phyloP scores from a whole-genome alignment of 1,140 invertebrate genomes.

The Bombus ignitus region DNA sequence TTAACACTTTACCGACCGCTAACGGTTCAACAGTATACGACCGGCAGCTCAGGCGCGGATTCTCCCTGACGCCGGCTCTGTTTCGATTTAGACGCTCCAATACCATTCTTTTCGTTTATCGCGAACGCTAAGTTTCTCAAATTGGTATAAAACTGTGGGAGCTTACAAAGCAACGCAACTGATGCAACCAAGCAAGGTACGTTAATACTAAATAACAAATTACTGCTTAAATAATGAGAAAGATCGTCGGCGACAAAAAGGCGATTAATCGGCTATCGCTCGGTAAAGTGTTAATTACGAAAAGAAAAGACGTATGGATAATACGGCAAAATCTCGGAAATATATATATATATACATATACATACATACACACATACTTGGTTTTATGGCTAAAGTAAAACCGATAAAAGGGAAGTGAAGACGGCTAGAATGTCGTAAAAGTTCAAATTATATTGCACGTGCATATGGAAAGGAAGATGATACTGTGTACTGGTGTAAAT shows the following conservation, averaged over 20 bases:
- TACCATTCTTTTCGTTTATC: too few relatives aligned
- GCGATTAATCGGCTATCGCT: accelerated
- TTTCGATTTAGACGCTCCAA: too few relatives aligned
- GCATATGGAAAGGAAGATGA: conserved; percentile 45
- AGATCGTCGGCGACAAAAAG: too few relatives aligned
- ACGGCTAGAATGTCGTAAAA: conserved; percentile 46
- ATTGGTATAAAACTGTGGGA: too few relatives aligned
- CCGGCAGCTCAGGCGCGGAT: too few relatives aligned
- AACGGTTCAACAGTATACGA: too few relatives aligned
- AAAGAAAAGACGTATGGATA: not conserved
- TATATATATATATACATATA: not conserved
- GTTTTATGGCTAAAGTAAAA: not conserved
- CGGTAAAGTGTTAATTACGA: not conserved
- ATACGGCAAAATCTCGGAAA: not conserved
- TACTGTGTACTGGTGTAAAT: conserved; percentile 52
- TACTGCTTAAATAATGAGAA: too few relatives aligned
- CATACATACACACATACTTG: not conserved
- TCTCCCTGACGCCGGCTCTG: too few relatives aligned
- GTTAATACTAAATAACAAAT: too few relatives aligned
- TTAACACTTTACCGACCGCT: not conserved
- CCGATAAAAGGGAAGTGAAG: not conserved
- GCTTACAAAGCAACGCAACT: too few relatives aligned
- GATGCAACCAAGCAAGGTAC: too few relatives aligned
- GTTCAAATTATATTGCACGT: conserved; percentile 54
- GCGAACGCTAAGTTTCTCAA: too few relatives aligned